phyloP scores from a whole-genome alignment of 2,888 invertebrate species.

The Caenorhabditis uteleia region DNA sequence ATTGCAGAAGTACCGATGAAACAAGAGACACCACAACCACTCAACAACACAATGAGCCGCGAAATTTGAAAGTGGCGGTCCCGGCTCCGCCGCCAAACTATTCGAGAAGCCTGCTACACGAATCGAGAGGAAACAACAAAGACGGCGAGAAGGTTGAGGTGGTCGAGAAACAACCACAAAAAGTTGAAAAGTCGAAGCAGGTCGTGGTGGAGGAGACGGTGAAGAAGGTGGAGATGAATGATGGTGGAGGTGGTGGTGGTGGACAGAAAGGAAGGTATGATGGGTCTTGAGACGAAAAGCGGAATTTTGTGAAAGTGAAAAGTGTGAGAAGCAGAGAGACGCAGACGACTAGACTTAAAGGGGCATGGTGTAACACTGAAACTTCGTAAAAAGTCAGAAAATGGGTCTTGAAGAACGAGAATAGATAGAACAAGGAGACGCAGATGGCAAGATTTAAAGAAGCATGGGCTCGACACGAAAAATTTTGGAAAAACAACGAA shows the following conservation, averaged over 20 bases:
- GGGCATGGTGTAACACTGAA: not conserved
- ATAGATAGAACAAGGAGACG: not conserved
- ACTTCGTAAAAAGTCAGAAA: no score
- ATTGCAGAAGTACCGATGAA: no score
- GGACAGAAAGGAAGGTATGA: no score
- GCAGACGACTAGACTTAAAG: not conserved
- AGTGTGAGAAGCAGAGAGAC: not conserved
- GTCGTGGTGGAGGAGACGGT: not conserved
- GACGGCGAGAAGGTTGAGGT: not conserved
- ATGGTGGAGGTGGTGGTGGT: no score
- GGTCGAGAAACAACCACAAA: not conserved
- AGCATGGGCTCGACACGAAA: no score
- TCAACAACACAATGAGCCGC: constrained; percentile 6
- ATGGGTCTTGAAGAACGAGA: not conserved
- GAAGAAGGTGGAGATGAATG: no score
- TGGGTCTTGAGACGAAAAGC: no score
- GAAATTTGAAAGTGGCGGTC: constrained; percentile 10
- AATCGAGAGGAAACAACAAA: no score
- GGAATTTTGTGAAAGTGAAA: no score
- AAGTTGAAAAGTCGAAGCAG: not conserved
- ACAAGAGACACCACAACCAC: no score
- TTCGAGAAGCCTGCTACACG: not conserved
- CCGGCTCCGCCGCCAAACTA: not conserved
- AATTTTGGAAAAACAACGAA: not conserved
- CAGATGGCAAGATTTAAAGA: not conserved